phyloP scores from a whole-genome alignment of 2,113 vertebrate species.

The Perca fluviatilis region DNA sequence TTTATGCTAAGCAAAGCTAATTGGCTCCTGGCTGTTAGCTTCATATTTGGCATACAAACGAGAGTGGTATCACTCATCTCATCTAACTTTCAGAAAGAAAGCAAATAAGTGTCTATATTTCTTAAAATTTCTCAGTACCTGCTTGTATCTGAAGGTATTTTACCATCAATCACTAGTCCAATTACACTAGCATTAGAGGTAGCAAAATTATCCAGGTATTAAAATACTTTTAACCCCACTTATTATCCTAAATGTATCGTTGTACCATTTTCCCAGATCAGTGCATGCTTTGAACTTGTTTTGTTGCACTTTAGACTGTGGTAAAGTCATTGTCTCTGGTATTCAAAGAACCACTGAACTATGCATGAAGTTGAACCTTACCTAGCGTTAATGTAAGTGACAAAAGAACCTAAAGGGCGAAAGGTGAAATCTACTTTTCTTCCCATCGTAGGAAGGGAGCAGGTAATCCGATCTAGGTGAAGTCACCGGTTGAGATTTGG shows the following conservation, averaged over 20 bases:
- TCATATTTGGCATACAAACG: too few species aligned
- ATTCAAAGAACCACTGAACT: conserved; percentile 12
- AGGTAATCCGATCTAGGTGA: conserved; percentile 78
- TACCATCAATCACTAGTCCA: not conserved
- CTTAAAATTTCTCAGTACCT: too few species aligned
- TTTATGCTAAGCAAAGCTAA: too few species aligned
- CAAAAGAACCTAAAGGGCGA: conserved; percentile 61
- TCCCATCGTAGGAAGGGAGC: conserved; percentile 39
- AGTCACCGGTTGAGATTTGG: conserved; percentile 72
- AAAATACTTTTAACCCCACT: not conserved
- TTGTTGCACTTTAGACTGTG: not conserved
- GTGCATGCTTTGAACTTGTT: conserved; percentile 17
- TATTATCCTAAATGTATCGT: not conserved
- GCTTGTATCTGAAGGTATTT: too few species aligned
- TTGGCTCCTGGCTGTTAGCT: too few species aligned
- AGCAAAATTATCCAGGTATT: not conserved
- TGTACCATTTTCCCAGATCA: not conserved
- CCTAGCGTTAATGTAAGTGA: conserved; percentile 34
- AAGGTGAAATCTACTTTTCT: conserved; percentile 69
- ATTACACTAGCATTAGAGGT: not conserved
- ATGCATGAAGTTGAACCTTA: conserved; percentile 27
- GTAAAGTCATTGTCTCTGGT: not conserved
- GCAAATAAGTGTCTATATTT: too few species aligned
- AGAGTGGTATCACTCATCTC: too few species aligned
- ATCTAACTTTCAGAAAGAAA: too few species aligned